Evolutionary conservation across 2,797 vertebrate genomes (phyloP), one percentile per base, ranked within the genome.

Genomic region (Channallabes apus): DNA sequence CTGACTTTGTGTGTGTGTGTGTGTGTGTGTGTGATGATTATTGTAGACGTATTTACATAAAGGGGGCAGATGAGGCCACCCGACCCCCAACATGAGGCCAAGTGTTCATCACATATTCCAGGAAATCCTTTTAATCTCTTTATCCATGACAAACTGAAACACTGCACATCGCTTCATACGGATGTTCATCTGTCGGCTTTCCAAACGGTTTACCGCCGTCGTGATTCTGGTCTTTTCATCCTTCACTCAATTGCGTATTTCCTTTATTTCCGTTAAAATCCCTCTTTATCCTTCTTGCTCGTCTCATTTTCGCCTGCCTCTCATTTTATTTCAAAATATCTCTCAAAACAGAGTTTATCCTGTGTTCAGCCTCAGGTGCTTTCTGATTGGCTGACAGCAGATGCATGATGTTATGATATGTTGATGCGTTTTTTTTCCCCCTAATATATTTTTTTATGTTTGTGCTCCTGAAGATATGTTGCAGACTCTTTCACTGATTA

Each of bases 41-140:
- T 38, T 9, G 11, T 11, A 72, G 67, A 46, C 17, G 15, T 59
- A 87, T 85, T 94, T 94, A 93, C 90, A 87, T 93, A 94, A 94
- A 89, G 62, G 15, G 41, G 85, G 87, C 89, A 90, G 86, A 90
- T 86, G 41, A 78, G 88, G 89, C 87, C 90, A 90, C 91, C 87
- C 83, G 6, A 90, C 82, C 89, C 80, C 68, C n/a, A 68, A 64
- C 68, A 80, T 88, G 82, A 87, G 90, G 89, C 91, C 82, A 88
- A 89, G 87, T 89, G 89, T 89, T 75, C n/a, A 87, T 90, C 91
- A 89, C 92, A 92, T 88, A 89, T 94, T 93, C 92, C 92, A 93
- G 92, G 90, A 93, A 94, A 93, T 91, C 77, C 84, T 92, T 80
- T 91, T 94, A 95, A 95, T 94, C 94, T 93, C 90, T 92, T 95